phyloP scores from a whole-genome alignment of 2,113 vertebrate genomes.

The Odobenus rosmarus region DNA sequence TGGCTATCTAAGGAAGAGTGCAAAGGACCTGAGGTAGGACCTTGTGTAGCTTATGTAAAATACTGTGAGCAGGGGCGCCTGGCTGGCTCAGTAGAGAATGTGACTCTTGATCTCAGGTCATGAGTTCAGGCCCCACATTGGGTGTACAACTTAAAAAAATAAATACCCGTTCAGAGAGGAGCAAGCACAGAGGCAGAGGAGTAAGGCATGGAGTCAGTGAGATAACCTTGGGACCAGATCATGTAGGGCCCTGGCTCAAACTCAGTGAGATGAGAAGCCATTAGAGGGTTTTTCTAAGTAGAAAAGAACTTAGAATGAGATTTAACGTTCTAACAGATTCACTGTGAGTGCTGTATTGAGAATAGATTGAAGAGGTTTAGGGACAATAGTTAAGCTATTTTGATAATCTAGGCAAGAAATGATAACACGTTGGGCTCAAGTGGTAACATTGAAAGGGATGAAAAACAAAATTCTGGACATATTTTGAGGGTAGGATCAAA shows the following conservation, averaged over 20 bases:
- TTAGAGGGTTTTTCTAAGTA: not conserved
- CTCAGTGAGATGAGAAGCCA: not conserved
- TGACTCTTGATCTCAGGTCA: not conserved
- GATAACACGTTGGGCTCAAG: not conserved
- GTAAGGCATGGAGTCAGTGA: not conserved
- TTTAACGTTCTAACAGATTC: not conserved
- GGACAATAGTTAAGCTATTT: not conserved
- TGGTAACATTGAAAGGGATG: not conserved
- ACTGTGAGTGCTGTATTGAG: not conserved
- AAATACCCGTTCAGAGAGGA: not conserved
- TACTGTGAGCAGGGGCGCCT: not conserved
- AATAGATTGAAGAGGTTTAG: not conserved
- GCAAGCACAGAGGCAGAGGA: not conserved
- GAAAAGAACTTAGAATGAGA: not conserved
- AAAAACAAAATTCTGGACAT: constrained; percentile 23
- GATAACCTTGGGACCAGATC: not conserved
- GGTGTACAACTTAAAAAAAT: not conserved
- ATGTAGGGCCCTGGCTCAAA: not conserved
- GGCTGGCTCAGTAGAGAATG: not conserved
- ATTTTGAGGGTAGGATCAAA: not conserved
- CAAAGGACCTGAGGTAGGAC: not conserved
- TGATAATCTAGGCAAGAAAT: not conserved
- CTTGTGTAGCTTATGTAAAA: not conserved
- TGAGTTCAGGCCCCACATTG: not conserved
- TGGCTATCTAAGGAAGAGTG: not conserved